These are phyloP conservation scores for Drosophila obscura DNA, from an alignment of 1,140 invertebrate genomes.

Conservation along the genomic window DNA sequence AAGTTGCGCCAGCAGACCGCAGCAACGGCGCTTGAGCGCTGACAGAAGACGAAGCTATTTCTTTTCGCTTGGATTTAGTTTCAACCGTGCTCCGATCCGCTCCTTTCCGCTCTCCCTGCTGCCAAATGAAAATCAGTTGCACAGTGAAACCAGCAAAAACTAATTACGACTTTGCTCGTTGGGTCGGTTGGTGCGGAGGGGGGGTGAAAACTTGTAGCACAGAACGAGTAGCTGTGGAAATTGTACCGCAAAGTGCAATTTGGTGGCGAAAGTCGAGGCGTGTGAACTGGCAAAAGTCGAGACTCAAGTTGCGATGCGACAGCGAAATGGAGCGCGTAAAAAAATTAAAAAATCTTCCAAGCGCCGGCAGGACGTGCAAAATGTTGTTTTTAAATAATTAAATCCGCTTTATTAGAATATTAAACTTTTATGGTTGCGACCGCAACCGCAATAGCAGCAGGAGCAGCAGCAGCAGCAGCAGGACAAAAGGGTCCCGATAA, in stretches of 20 bases:
- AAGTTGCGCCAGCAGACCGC: conserved; percentile 65
- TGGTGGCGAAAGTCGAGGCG: conserved; percentile 41
- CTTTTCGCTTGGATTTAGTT: conserved; percentile 33
- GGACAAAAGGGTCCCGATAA: conserved; percentile 37
- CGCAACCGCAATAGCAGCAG: conserved; percentile 23
- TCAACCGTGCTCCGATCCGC: not conserved
- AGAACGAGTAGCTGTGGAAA: conserved; percentile 40
- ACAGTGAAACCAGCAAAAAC: conserved; percentile 69
- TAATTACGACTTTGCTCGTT: conserved; percentile 65
- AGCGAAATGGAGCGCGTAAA: conserved; percentile 43
- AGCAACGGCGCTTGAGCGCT: conserved; percentile 25
- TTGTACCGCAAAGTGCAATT: conserved; percentile 77
- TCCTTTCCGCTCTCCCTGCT: not conserved
- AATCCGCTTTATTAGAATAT: conserved; percentile 59
- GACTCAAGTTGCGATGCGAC: conserved; percentile 39
- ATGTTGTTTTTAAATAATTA: conserved; percentile 68
- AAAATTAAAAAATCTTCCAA: conserved; percentile 59
- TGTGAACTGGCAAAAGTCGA: too few relatives aligned
- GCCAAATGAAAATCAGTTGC: conserved; percentile 66
- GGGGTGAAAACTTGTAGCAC: conserved; percentile 34
- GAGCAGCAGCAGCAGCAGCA: conserved; percentile 5
- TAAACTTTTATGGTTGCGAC: conserved; percentile 59
- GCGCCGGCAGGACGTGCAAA: conserved; percentile 9
- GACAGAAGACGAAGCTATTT: conserved; percentile 68
- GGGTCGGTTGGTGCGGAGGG: not conserved